Percentiles rank a stretch among this genome's conserved stretches.
phyloP scores from a whole-genome alignment of 2,797 vertebrate species.

The Xenopus petersii region DNA sequence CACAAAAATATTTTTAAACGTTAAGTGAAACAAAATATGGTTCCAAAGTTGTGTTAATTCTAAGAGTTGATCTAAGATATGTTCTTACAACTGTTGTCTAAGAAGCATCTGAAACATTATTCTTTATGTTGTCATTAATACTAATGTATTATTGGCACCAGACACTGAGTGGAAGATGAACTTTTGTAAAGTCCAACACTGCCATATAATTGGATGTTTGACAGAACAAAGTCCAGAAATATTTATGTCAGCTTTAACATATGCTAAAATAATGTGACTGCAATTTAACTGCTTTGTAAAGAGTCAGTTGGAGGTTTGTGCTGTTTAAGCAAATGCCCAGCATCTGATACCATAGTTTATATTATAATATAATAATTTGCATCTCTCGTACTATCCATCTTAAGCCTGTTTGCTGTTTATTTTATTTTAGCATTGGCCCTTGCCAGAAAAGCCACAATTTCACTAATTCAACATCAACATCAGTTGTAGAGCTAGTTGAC shows the following conservation, averaged over 20 bases:
- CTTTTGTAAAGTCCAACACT: constrained; percentile 22
- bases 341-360: neutral
- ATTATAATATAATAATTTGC: too few relatives aligned
- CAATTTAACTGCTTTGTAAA: neutral
- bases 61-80: constrained; percentile 23
- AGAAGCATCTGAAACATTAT: constrained; percentile 22
- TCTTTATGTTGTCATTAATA: constrained; percentile 29
- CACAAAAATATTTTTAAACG: too few relatives aligned
- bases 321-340: neutral
- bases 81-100: constrained; percentile 26
- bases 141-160: constrained; percentile 32
- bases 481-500: too few relatives aligned
- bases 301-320: neutral
- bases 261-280: neutral
- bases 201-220: constrained; percentile 18
- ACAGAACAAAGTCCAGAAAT: constrained; percentile 2
- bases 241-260: neutral
- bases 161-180: constrained; percentile 21
- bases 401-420: too few relatives aligned
- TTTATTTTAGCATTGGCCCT: too few relatives aligned
- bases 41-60: constrained; percentile 1
- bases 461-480: too few relatives aligned
- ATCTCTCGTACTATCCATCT: too few relatives aligned
- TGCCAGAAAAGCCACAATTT: too few relatives aligned
- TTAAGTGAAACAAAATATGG: neutral